phyloP scores from a whole-genome alignment of 2,888 invertebrate species.

The Busseola fusca region DNA sequence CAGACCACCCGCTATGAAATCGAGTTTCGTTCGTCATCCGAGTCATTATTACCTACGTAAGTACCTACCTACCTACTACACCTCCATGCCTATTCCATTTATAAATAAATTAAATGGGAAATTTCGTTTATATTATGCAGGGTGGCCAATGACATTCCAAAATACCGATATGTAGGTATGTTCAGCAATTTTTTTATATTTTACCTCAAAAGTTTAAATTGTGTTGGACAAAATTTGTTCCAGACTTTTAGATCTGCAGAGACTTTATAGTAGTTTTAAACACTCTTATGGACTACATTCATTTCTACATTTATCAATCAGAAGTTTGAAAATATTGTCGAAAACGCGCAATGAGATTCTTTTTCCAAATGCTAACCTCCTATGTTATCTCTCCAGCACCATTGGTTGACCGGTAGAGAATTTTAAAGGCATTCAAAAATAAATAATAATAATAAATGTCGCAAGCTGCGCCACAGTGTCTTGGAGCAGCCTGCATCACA shows the following conservation, averaged over 20 bases:
- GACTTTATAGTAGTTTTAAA: background rate
- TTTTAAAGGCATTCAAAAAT: background rate
- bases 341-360: background rate
- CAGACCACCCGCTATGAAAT: constrained; percentile 48
- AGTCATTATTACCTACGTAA: background rate
- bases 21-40: constrained; percentile 4
- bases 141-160: background rate
- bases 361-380: background rate
- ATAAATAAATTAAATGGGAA: background rate
- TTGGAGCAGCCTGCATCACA: constrained; percentile 59
- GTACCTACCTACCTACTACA: too few relatives aligned
- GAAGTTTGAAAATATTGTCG: background rate
- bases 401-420: background rate
- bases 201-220: background rate
- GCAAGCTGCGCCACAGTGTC: constrained; percentile 67
- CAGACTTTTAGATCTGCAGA: background rate
- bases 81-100: background rate
- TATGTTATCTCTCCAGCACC: background rate
- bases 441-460: constrained; percentile 19
- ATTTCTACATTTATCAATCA: background rate
- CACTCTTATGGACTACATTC: background rate
- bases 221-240: background rate
- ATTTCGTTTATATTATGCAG: background rate
- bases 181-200: background rate
- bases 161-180: background rate